Percentiles rank a stretch among this genome's conserved stretches.
Evolutionary conservation across 2,113 vertebrate genomes (phyloP).

Genomic region (Panurus biarmicus): DNA sequence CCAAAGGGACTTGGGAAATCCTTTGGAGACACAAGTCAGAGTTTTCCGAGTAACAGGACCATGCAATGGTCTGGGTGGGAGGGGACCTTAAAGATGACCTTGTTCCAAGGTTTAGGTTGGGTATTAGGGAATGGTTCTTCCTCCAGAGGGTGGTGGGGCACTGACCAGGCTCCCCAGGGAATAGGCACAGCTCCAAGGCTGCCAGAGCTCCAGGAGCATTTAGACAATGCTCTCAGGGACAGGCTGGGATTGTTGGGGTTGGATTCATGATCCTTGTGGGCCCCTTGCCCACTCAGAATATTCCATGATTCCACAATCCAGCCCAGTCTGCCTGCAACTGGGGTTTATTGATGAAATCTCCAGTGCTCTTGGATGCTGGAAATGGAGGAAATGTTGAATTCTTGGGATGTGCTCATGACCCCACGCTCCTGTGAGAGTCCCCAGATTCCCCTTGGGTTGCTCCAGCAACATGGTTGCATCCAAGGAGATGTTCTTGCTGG

Average conservation of each 20-base stretch:
- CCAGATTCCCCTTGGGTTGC: neutral
- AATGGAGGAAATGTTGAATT: neutral
- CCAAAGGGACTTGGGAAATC: neutral
- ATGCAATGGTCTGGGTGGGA: neutral
- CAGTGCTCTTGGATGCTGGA: neutral
- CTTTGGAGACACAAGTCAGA: neutral
- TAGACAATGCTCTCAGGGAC: accelerated
- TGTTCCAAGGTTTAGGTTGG: neutral
- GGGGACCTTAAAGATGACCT: neutral
- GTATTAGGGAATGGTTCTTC: neutral
- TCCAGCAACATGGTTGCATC: neutral
- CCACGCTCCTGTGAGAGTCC: neutral
- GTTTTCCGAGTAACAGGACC: neutral
- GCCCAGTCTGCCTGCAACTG: accelerated
- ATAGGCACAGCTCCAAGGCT: accelerated
- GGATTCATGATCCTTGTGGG: too few relatives aligned
- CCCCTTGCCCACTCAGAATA: neutral
- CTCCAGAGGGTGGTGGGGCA: neutral
- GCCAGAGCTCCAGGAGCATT: accelerated
- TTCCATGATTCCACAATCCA: neutral
- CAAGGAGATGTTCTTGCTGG: neutral
- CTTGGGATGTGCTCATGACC: neutral
- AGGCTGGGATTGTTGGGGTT: neutral
- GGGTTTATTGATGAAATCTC: neutral
- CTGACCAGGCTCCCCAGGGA: neutral